Conservation (phyloP, 2,113 vertebrate species). For the Pogona vitticeps region DNA sequence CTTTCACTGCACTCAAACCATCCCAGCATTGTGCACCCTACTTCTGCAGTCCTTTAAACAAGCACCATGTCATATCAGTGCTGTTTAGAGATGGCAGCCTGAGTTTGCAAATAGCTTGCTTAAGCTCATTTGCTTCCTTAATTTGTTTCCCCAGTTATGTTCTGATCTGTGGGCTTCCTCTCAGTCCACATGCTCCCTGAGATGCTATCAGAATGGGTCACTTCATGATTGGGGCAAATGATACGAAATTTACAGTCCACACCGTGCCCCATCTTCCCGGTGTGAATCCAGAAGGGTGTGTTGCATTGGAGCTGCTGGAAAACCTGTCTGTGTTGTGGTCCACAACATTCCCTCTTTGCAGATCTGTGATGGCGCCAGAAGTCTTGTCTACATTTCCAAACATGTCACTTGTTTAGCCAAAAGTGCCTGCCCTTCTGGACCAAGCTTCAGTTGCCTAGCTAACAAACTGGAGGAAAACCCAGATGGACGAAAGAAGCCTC, state of each 20-base stretch:
- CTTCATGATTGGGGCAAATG: background rate
- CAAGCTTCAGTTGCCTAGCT: background rate
- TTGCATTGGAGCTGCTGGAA: background rate
- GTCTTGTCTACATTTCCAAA: background rate
- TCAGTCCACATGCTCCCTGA: background rate
- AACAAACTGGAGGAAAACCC: background rate
- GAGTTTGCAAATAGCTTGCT: background rate
- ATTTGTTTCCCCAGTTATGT: background rate
- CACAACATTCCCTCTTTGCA: background rate
- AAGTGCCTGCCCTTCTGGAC: background rate
- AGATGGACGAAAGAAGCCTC: background rate
- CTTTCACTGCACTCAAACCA: background rate
- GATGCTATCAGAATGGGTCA: background rate
- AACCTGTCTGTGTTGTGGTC: background rate
- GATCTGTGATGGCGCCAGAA: background rate
- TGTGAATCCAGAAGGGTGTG: no score
- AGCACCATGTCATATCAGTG: background rate
- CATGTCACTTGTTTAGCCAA: background rate
- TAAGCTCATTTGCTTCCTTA: background rate
- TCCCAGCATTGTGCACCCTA: background rate
- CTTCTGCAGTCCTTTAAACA: background rate
- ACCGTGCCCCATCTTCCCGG: background rate
- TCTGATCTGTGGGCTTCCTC: background rate
- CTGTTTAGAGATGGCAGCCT: background rate
- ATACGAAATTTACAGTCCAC: background rate